Conservation (phyloP, 2,888 invertebrate species). For the Balanococcus diminutus region DNA sequence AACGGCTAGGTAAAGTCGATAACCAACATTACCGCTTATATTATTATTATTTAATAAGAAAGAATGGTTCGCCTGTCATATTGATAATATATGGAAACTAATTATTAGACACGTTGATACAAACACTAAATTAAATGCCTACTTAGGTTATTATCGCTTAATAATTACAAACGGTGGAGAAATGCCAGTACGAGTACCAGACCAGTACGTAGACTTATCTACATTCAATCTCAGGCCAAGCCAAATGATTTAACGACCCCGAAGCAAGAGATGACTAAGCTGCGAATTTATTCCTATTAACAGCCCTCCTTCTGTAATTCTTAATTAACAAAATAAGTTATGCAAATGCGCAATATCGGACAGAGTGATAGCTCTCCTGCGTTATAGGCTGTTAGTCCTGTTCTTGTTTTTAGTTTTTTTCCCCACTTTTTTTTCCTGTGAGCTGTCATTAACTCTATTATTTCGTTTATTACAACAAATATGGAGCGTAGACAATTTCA, state of each 20-base stretch:
- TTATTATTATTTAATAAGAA: slow-evolving; percentile 51
- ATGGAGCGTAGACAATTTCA: slow-evolving; percentile 36
- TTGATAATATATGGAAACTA: slow-evolving; percentile 54
- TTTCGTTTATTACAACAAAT: slow-evolving; percentile 41
- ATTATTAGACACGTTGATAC: slow-evolving; percentile 51
- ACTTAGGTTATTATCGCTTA: slow-evolving; percentile 52
- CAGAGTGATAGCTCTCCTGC: neutral
- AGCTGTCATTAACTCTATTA: slow-evolving; percentile 52
- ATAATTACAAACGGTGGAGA: slow-evolving; percentile 44
- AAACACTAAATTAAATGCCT: slow-evolving; percentile 54
- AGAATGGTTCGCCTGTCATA: slow-evolving; percentile 48
- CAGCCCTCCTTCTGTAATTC: slow-evolving; percentile 43
- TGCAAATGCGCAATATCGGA: slow-evolving; percentile 43
- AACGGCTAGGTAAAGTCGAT: slow-evolving; percentile 3
- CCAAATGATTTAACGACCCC: slow-evolving; percentile 40
- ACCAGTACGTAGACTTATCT: neutral
- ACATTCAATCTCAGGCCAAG: slow-evolving; percentile 22
- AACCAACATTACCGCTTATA: slow-evolving; percentile 32
- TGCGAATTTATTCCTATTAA: slow-evolving; percentile 42
- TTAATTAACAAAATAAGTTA: slow-evolving; percentile 55
- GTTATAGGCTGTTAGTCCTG: too few relatives aligned
- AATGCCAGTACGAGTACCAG: slow-evolving; percentile 23
- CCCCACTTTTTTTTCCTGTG: neutral
- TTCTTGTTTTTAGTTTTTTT: neutral
- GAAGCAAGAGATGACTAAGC: slow-evolving; percentile 26